Percentiles rank a stretch among this genome's conserved stretches.
phyloP scores from a whole-genome alignment of 1,140 invertebrate species.

The Diabrotica undecimpunctata region DNA sequence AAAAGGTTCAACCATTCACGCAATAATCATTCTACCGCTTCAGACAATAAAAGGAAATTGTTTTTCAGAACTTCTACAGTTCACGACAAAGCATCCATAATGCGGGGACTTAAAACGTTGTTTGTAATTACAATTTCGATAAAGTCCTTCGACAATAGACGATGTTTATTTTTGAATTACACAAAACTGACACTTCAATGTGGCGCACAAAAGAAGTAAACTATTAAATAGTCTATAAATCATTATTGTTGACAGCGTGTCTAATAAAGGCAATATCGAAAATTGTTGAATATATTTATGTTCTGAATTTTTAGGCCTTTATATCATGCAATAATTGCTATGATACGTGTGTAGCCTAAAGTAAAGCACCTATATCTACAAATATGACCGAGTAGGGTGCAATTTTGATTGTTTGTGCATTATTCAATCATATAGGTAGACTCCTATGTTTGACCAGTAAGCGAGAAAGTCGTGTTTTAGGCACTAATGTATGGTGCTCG shows the following conservation, averaged over 20 bases:
- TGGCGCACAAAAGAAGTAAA: slow-evolving; percentile 29
- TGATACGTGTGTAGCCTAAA: too few species aligned
- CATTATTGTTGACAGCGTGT: slow-evolving; percentile 33
- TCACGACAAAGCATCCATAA: slow-evolving; percentile 16
- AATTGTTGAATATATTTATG: neutral
- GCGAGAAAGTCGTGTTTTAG: too few species aligned
- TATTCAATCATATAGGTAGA: too few species aligned
- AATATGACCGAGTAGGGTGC: too few species aligned
- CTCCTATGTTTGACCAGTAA: too few species aligned
- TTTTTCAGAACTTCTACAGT: neutral
- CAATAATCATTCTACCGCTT: neutral
- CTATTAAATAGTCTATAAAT: slow-evolving; percentile 37
- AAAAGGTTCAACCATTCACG: neutral
- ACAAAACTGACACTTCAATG: slow-evolving; percentile 35
- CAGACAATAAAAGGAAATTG: neutral
- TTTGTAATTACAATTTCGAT: slow-evolving; percentile 21
- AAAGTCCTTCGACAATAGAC: slow-evolving; percentile 25
- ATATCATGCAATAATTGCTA: too few species aligned
- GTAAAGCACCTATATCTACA: too few species aligned
- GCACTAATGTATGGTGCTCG: too few species aligned
- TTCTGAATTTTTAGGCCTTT: too few species aligned
- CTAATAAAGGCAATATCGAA: slow-evolving; percentile 24
- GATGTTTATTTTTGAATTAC: slow-evolving; percentile 37
- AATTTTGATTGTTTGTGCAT: too few species aligned
- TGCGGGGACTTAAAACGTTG: slow-evolving; percentile 15